These are phyloP conservation scores for Argyresthia goedartella DNA, from an alignment of 2,888 invertebrate genomes.

Conservation along the genomic window DNA sequence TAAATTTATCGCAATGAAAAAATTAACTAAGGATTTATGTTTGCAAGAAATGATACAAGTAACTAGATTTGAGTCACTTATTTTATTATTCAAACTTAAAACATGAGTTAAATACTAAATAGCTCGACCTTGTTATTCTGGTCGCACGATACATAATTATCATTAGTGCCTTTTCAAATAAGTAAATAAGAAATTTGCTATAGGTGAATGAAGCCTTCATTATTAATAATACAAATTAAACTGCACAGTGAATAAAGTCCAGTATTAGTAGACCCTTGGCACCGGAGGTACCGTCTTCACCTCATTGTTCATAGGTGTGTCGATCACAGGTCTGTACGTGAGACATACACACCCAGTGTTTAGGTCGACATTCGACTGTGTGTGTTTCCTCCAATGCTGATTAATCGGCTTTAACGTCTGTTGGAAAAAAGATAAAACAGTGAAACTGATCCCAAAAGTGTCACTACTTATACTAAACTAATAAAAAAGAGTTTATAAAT, in stretches of 20 bases:
- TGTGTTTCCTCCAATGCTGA: constrained; percentile 98
- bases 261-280: constrained; percentile 85
- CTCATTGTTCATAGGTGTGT: constrained; percentile 86
- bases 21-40: not conserved
- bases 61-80: constrained; percentile 13
- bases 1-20: no score
- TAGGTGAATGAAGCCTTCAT: no score
- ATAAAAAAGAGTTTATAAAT: no score
- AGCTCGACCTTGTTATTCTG: not conserved
- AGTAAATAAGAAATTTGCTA: no score
- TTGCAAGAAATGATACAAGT: not conserved
- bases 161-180: no score
- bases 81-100: constrained; percentile 19
- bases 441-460: no score
- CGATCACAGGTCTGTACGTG: constrained; percentile 92
- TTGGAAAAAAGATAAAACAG: not conserved
- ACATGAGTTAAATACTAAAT: constrained; percentile 20
- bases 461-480: no score
- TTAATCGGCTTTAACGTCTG: constrained; percentile 47
- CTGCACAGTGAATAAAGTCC: no score
- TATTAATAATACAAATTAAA: no score
- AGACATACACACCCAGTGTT: constrained; percentile 84
- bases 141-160: no score
- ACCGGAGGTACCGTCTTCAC: constrained; percentile 90
- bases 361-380: constrained; percentile 79